A percentile compares a stretch with the other conserved stretches of the same genome.
phyloP scores from a whole-genome alignment of 2,113 vertebrate species.

The Epinephelus cyanopodus region DNA sequence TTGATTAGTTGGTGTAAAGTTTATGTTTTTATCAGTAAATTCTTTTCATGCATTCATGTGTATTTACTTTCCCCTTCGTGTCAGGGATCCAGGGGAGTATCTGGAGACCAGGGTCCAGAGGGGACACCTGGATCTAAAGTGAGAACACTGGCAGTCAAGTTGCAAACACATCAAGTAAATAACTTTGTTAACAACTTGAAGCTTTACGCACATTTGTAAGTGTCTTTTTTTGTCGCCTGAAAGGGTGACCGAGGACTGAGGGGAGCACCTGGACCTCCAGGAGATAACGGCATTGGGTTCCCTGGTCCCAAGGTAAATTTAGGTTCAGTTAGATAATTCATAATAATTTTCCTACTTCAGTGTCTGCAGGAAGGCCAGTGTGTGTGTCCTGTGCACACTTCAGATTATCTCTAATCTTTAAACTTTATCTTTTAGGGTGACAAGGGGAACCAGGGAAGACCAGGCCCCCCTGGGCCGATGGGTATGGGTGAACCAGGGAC shows the following conservation, averaged over 20 bases:
- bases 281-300: constrained; percentile 85
- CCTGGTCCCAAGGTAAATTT: constrained; percentile 89
- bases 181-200: background rate
- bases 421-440: constrained; percentile 82
- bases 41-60: background rate
- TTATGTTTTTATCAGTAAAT: background rate
- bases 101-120: constrained; percentile 86
- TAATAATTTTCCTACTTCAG: background rate
- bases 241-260: constrained; percentile 84
- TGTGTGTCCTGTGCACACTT: no score
- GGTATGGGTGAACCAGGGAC: constrained; percentile 88
- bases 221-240: background rate
- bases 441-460: constrained; percentile 87
- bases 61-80: background rate
- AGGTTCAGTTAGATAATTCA: background rate
- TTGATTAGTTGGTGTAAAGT: no score
- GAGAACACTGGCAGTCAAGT: constrained; percentile 46
- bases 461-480: constrained; percentile 83
- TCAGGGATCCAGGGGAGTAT: constrained; percentile 86
- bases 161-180: background rate
- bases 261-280: constrained; percentile 86
- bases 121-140: constrained; percentile 90
- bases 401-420: background rate
- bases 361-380: background rate
- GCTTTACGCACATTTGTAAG: background rate